phyloP scores from a whole-genome alignment of 1,140 invertebrate genomes.

The Drosophila aff. region DNA sequence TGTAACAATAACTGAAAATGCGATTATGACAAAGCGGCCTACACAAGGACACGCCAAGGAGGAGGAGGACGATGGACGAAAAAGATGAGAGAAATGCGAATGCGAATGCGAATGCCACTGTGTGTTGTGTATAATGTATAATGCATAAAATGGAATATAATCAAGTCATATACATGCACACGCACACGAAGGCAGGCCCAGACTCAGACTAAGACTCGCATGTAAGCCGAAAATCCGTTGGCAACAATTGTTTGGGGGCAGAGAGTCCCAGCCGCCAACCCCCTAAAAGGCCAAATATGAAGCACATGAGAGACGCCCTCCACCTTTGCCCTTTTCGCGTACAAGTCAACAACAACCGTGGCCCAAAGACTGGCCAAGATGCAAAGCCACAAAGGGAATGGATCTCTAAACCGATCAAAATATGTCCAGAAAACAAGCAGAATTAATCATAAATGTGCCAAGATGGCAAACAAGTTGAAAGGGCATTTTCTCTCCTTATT shows the following conservation, averaged over 20 bases:
- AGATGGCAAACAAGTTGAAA: background rate
- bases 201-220: background rate
- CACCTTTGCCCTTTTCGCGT: constrained; percentile 24
- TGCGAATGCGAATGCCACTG: constrained; percentile 8
- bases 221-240: constrained; percentile 58
- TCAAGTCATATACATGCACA: constrained; percentile 59
- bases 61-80: background rate
- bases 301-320: background rate
- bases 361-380: constrained; percentile 6
- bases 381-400: constrained; percentile 2
- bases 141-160: constrained; percentile 74
- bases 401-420: background rate
- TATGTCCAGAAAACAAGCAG: background rate
- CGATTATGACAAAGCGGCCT: constrained; percentile 49
- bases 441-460: background rate
- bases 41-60: constrained; percentile 14
- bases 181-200: background rate
- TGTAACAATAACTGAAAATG: constrained; percentile 45
- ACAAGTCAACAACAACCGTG: constrained; percentile 44
- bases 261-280: background rate
- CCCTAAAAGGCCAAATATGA: constrained; percentile 44
- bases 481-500: background rate
- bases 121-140: constrained; percentile 43
- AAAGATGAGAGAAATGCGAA: constrained; percentile 21
- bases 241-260: constrained; percentile 41